phyloP scores from a whole-genome alignment of 2,888 invertebrate genomes.

The Cosmia pyralina region DNA sequence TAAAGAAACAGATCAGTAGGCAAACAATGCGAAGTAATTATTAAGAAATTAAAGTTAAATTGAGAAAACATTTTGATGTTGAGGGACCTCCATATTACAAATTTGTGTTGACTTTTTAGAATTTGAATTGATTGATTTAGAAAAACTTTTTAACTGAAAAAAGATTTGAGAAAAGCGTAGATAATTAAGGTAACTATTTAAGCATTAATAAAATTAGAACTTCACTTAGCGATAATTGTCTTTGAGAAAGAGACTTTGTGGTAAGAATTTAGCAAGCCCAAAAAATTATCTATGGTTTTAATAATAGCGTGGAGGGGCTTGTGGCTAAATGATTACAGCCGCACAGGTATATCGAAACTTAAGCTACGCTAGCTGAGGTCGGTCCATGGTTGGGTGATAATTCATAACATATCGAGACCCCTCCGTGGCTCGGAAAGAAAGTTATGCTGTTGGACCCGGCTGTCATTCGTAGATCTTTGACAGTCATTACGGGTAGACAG shows the following conservation, averaged over 20 bases:
- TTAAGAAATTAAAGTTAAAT: conserved; percentile 48
- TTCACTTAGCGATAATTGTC: neutral
- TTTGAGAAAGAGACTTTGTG: neutral
- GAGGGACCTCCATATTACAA: neutral
- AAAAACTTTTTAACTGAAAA: conserved; percentile 1
- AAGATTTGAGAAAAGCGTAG: conserved; percentile 1
- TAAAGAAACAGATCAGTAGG: conserved; percentile 28
- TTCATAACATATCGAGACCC: too few relatives aligned
- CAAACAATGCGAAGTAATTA: conserved; percentile 48
- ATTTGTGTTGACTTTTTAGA: neutral
- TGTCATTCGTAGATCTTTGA: too few relatives aligned
- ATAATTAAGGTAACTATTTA: conserved; percentile 12
- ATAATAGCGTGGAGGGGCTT: neutral
- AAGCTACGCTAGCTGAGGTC: too few relatives aligned
- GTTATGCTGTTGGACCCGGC: too few relatives aligned
- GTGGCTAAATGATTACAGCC: too few relatives aligned
- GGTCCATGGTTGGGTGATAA: too few relatives aligned
- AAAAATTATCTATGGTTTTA: neutral
- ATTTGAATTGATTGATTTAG: conserved; percentile 24
- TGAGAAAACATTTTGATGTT: conserved; percentile 27
- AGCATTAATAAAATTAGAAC: neutral
- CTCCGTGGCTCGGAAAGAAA: too few relatives aligned
- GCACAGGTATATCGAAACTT: too few relatives aligned
- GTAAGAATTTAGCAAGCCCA: neutral
- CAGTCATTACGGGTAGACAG: too few relatives aligned